Evolutionary conservation across 2,797 vertebrate species (phyloP), one percentile per base, ranked within the genome.

Genomic region (Tenualosa thibaudeaui): DNA sequence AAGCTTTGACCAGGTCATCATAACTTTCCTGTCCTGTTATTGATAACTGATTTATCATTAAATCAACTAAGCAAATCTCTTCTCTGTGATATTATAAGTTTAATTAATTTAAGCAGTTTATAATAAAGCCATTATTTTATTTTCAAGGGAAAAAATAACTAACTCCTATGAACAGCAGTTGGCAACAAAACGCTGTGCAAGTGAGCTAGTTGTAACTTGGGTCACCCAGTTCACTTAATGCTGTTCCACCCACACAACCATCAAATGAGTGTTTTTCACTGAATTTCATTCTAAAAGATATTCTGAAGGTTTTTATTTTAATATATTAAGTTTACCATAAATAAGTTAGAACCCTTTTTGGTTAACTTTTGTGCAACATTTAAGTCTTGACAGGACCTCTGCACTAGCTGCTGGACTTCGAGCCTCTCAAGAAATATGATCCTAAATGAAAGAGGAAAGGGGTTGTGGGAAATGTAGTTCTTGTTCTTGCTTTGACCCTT

Each of bases 381-480:
- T 24, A 62, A 0, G n/a, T 13, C 58, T 9, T 24, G 58, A 60
- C 7, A 24, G 58, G 2, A 24, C n/a, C 58, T 62, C 58, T 22
- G 4, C 56, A 6, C 17, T 58, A 17, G 56, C 56, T 24, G 58
- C 8, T 24, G 8, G 22, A n/a, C 58, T 5, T 19, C 6, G 24
- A 62, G 58, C 54, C 54, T 56, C 17, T 2, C 54, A 56, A 62
- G 58, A 62, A 24, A 62, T 24, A 24, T 62, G 58, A 62, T 10
- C n/a, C 58, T n/a, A 24, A 56, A 56, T 22, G 50, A 8, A 62
- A 62, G 58, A 62, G 58, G 58, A 62, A 62, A 62, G 58, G 58
- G 22, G n/a, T 62, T 62, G n/a, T 62, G 58, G 58, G 58, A 62
- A 62, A 62, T 62, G 58, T 62, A 24, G 58, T 62, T 62, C n/a